Evolutionary conservation across 2,888 invertebrate species (phyloP).

Genomic region (Endomychus coccineus): DNA sequence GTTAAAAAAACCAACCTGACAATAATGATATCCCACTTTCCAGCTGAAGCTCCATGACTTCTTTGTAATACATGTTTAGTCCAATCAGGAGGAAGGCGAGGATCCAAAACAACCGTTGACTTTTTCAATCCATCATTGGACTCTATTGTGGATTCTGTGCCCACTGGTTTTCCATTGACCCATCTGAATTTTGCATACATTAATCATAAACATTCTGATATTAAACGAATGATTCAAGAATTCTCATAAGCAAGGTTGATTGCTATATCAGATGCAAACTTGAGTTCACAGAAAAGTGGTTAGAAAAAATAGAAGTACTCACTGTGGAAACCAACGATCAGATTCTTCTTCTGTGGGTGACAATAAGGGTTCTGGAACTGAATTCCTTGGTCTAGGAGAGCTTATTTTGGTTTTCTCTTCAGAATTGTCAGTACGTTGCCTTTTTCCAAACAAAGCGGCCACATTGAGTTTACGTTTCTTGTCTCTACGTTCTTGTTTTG

Average conservation of each 20-base stretch:
- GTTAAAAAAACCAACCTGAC: no score
- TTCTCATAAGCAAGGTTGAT: no score
- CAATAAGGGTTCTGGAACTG: conserved; percentile 29
- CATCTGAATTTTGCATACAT: conserved; percentile 46
- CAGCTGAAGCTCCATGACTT: conserved; percentile 58
- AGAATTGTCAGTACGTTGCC: conserved; percentile 12
- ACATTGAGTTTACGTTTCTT: conserved; percentile 64
- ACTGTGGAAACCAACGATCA: conserved; percentile 22
- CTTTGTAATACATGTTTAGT: conserved; percentile 69
- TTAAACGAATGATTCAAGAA: not conserved
- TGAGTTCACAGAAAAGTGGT: no score
- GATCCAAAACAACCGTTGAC: conserved; percentile 62
- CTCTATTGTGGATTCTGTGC: conserved; percentile 45
- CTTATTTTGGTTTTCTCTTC: conserved; percentile 19
- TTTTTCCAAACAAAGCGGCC: conserved; percentile 52
- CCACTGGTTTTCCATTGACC: conserved; percentile 64
- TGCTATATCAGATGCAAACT: no score
- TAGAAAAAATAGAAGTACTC: no score
- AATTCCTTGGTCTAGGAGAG: conserved; percentile 10
- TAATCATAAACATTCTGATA: not conserved
- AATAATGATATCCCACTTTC: conserved; percentile 77
- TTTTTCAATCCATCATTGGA: conserved; percentile 41
- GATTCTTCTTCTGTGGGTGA: conserved; percentile 23
- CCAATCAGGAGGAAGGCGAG: conserved; percentile 68
- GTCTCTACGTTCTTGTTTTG: conserved; percentile 63